phyloP scores from a whole-genome alignment of 2,888 invertebrate species.

The Thyatira batis region DNA sequence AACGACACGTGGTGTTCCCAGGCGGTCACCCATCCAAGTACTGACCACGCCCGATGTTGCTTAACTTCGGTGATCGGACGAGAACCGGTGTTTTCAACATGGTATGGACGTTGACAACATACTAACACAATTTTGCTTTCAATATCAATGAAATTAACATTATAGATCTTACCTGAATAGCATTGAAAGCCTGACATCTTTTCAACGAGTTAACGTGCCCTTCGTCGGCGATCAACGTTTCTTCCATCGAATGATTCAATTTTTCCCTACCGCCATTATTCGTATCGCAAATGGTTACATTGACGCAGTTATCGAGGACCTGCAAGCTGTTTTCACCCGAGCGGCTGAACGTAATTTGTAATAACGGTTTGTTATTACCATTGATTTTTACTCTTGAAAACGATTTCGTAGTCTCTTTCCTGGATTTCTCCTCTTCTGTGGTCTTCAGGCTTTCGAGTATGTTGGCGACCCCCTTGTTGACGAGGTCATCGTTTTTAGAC shows the following conservation, averaged over 20 bases:
- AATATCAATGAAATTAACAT: conserved; percentile 15
- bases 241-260: conserved; percentile 52
- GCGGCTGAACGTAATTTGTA: conserved; percentile 69
- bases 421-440: conserved; percentile 34
- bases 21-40: conserved; percentile 79
- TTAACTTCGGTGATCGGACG: conserved; percentile 74
- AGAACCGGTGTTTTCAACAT: background rate
- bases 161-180: conserved; percentile 62
- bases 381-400: conserved; percentile 73
- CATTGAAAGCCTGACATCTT: conserved; percentile 77
- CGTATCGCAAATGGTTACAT: conserved; percentile 65
- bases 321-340: conserved; percentile 70
- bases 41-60: conserved; percentile 77
- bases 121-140: conserved; percentile 31
- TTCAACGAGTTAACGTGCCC: conserved; percentile 62
- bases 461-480: conserved; percentile 64
- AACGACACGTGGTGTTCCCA: conserved; percentile 72
- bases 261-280: conserved; percentile 43
- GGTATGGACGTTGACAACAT: conserved; percentile 34
- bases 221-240: conserved; percentile 56
- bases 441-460: conserved; percentile 58
- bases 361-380: conserved; percentile 71
- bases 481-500: conserved; percentile 50
- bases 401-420: conserved; percentile 52
- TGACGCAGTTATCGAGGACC: conserved; percentile 71